Evolutionary conservation across 2,888 invertebrate genomes (phyloP).

Genomic region (Caenorhabditis angaria): DNA sequence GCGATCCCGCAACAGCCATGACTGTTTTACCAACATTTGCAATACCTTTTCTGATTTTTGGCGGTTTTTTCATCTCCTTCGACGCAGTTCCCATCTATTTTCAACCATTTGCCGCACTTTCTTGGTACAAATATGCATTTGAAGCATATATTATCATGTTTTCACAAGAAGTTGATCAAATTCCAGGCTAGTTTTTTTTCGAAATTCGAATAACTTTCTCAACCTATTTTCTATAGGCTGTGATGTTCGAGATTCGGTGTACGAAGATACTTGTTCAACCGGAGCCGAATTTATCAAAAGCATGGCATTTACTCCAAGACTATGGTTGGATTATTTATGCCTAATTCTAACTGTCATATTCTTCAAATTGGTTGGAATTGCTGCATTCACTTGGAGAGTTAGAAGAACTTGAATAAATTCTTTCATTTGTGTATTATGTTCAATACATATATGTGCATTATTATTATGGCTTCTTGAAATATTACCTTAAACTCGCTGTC

Average conservation of each 20-base stretch:
- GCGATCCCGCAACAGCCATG: slow-evolving; percentile 38
- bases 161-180: slow-evolving; percentile 7
- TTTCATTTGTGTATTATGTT: too few species aligned
- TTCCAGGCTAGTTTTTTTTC: too few species aligned
- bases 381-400: neutral
- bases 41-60: slow-evolving; percentile 76
- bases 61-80: slow-evolving; percentile 77
- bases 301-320: neutral
- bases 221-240: too few species aligned
- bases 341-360: neutral
- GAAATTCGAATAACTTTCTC: too few species aligned
- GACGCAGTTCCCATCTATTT: slow-evolving; percentile 69
- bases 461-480: too few species aligned
- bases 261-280: neutral
- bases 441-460: too few species aligned
- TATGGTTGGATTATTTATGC: neutral
- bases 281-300: neutral
- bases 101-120: slow-evolving; percentile 70
- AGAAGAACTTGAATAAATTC: neutral
- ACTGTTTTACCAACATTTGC: slow-evolving; percentile 33
- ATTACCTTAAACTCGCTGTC: neutral
- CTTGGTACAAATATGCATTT: slow-evolving; percentile 72
- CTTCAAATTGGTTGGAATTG: neutral
- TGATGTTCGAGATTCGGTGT: neutral
- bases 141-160: slow-evolving; percentile 53